These are phyloP conservation scores for Melolontha melolontha DNA, from an alignment of 2,888 invertebrate species.

Conservation along the genomic window DNA sequence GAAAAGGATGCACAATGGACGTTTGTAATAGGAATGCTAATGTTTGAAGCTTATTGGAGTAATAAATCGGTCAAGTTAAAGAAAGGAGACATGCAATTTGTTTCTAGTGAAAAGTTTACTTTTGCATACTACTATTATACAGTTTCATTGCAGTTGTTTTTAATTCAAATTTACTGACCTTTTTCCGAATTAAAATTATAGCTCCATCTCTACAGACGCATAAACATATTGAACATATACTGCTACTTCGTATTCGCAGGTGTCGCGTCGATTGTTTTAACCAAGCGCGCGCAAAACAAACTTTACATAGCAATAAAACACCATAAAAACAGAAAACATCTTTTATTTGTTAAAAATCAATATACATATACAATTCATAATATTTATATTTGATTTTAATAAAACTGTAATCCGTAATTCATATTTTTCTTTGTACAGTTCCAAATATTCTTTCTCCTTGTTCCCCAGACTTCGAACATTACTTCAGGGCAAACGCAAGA, in stretches of 20 bases:
- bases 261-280: conserved; percentile 47
- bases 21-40: conserved; percentile 8
- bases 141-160: conserved; percentile 47
- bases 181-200: conserved; percentile 63
- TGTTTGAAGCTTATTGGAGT: conserved; percentile 12
- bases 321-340: too few relatives aligned
- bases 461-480: conserved; percentile 15
- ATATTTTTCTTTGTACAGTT: neutral
- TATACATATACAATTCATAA: neutral
- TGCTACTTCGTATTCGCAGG: conserved; percentile 53
- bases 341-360: too few relatives aligned
- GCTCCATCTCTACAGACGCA: conserved; percentile 65
- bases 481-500: conserved; percentile 1
- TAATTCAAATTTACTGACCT: conserved; percentile 65
- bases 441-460: neutral
- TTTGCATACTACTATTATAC: conserved; percentile 26
- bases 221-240: conserved; percentile 60
- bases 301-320: neutral
- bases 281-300: conserved; percentile 18
- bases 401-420: too few relatives aligned
- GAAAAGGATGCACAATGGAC: conserved; percentile 38
- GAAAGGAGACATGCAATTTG: conserved; percentile 1
- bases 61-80: neutral
- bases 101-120: conserved; percentile 23
- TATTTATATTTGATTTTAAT: too few relatives aligned